Base-by-base conservation (phyloP, 2,113 vertebrate species). In the Esox niger region DNA sequence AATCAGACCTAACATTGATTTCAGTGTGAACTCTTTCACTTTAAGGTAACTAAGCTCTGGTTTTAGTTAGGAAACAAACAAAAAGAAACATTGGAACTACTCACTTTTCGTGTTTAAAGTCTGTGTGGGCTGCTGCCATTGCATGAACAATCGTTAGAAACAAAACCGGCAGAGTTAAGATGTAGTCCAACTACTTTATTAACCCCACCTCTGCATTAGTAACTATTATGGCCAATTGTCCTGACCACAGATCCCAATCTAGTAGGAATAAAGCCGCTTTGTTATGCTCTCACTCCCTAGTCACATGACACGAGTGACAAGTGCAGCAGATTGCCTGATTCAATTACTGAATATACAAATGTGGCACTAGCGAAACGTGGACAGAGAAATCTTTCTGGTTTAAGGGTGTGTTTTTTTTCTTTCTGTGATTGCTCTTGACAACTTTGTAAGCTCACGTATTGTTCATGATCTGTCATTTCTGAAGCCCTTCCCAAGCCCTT, bases 291-390 rank as follows among this genome's bases (percentile, higher is more conserved):
- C 59, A 46, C 61, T 35, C 20, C 54, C 59, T 26, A 57, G 75
- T 82, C 81, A 79, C n/a, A 70, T 78, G 80, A 84, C 73, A 49
- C 64, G 74, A 57, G 56, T 46, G 58, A 61, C 57, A 63, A 69
- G 80, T 79, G 78, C 75, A 75, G 73, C 30, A 49, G 27, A 57
- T n/a, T 8, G 4, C 17, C 15, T 52, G 47, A 23, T 68, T 71
- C 54, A 82, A 79, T 68, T 73, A 74, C 74, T 3, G 72, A 35
- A 25, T 29, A 58, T 15, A 58, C 25, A 29, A 58, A 68, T 35
- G 66, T 58, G 35, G 11, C 4, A 15, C 2, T 43, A 43, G 35
- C 20, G 27, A 58, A 3, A 58, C 10, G 23, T 58, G 27, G 56
- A 29, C n/a, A 43, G 8, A 26, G 7, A 38, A 38, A 6, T 17